Evolutionary conservation across 2,888 invertebrate species (phyloP).

Genomic region (Eumerus sabulonum): DNA sequence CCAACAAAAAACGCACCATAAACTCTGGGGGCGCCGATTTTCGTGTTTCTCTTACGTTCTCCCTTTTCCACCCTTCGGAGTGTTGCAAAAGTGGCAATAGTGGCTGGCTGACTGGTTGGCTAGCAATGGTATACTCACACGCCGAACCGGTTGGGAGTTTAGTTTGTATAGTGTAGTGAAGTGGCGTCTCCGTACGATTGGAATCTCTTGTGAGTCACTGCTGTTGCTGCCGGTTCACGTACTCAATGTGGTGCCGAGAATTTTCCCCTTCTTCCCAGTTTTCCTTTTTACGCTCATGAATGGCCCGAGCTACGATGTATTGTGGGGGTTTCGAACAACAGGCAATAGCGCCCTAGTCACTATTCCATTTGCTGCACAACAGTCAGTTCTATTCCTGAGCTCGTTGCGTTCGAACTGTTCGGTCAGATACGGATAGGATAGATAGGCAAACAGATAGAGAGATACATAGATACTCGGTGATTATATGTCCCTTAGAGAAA

Average conservation of each 20-base stretch:
- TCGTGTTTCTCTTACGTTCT: slow-evolving; percentile 42
- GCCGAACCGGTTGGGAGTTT: slow-evolving; percentile 23
- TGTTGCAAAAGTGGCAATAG: too few species aligned
- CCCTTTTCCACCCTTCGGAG: slow-evolving; percentile 22
- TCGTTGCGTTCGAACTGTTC: slow-evolving; percentile 37
- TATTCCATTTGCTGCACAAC: slow-evolving; percentile 17
- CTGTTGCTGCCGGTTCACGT: slow-evolving; percentile 6
- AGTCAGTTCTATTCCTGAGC: slow-evolving; percentile 48
- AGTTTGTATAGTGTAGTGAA: background rate
- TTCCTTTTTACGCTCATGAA: too few species aligned
- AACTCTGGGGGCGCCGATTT: slow-evolving; percentile 36
- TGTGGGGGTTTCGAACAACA: slow-evolving; percentile 14
- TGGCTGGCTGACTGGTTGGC: too few species aligned
- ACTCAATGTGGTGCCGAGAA: slow-evolving; percentile 37
- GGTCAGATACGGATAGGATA: too few species aligned
- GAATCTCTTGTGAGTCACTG: slow-evolving; percentile 58
- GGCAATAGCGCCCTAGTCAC: slow-evolving; percentile 46
- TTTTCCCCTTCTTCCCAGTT: slow-evolving; percentile 1
- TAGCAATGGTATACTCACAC: background rate
- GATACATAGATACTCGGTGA: too few species aligned
- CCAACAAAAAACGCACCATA: slow-evolving; percentile 10
- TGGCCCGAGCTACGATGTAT: background rate
- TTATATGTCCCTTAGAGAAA: background rate
- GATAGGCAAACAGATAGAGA: too few species aligned
- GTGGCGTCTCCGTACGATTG: slow-evolving; percentile 16